Base-by-base conservation (phyloP, 2,797 vertebrate genomes). In the Enteromius viviparus region DNA sequence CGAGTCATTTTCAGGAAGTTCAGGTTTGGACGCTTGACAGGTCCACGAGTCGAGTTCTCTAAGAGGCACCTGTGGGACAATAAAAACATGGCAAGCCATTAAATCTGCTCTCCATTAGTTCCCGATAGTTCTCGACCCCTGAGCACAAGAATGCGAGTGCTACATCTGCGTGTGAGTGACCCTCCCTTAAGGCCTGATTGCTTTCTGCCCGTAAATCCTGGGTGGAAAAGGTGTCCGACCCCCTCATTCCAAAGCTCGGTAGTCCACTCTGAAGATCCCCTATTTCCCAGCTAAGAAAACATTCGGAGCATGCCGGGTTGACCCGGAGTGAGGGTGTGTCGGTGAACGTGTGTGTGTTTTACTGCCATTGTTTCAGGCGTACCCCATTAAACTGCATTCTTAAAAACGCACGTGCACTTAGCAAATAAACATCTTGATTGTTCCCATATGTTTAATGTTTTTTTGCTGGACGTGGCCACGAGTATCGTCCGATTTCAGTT, bases 281-380 rank as follows among this genome's bases (percentile, higher is more conserved):
- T 1, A 29, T n/a, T 66, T 75, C 80, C 81, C 92, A 94, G 92
- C 94, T 93, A 92, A 92, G 90, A 88, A 93, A 94, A 94, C 91
- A 93, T 55, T 58, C 7, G 58, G 55, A 78, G 74, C 53, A 45
- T 82, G 65, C 55, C 34, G 14, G 19, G 71, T 5, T 49, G 62
- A 76, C 62, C 70, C 2, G 21, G 21, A 51, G 55, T 55, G 40
- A 81, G 89, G 92, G 91, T 78, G 91, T 91, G 90, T 89, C 89
- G 6, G 62, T 34, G 78, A 76, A 60, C 49, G 65, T 19, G 12
- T 71, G 11, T 70, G 80, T 70, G 76, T 78, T 60, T 75, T 65
- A 65, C 21, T 19, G 45, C 6, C 71, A 66, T 76, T 53, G 60
- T 75, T 53, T 76, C 78, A 76, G 83, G 81, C 62, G 88, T 86